phyloP scores from a whole-genome alignment of 2,113 vertebrate genomes.

The Anoura caudifer region DNA sequence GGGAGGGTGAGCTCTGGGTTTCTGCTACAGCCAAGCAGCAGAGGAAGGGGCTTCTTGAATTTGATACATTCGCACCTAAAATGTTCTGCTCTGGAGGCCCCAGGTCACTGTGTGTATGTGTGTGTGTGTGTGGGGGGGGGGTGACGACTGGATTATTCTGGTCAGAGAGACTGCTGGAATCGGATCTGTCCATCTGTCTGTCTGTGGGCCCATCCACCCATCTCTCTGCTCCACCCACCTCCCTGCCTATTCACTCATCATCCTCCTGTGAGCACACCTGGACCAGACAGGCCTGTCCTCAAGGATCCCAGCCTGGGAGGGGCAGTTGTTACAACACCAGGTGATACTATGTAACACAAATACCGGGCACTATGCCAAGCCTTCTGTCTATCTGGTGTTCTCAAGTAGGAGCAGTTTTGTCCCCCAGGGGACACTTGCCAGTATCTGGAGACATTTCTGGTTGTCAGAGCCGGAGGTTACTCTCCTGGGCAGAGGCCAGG shows the following conservation, averaged over 20 bases:
- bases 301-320: not conserved
- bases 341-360: rapidly evolving
- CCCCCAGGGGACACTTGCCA: not conserved
- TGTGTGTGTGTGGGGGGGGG: too few species aligned
- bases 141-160: not conserved
- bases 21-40: too few species aligned
- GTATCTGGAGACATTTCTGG: not conserved
- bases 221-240: not conserved
- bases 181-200: rapidly evolving
- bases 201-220: not conserved
- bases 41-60: not conserved
- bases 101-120: not conserved
- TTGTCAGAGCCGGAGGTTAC: not conserved
- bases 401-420: not conserved
- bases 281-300: not conserved
- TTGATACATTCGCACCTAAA: not conserved
- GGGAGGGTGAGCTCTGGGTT: not conserved
- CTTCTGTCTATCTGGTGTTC: rapidly evolving
- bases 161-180: not conserved
- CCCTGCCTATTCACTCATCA: not conserved
- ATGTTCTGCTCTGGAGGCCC: not conserved
- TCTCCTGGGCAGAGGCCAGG: not conserved
- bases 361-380: rapidly evolving
- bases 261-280: rapidly evolving
- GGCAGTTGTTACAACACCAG: not conserved